phyloP scores from a whole-genome alignment of 2,797 vertebrate genomes.

The Sciaenops ocellatus region DNA sequence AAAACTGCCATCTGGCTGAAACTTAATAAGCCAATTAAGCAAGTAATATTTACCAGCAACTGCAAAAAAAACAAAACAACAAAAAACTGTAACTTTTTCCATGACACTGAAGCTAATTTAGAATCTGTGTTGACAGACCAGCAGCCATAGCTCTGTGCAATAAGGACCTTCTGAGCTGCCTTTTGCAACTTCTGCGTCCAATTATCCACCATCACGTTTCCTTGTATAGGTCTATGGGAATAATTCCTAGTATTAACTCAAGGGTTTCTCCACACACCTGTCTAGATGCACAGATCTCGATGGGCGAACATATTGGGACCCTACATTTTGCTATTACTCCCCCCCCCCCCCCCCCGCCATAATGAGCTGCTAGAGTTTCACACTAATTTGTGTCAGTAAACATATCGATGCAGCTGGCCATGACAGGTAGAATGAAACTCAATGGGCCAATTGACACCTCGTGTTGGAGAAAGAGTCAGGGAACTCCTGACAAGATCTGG shows the following conservation, averaged over 20 bases:
- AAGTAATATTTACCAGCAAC: slow-evolving; percentile 56
- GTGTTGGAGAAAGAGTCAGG: slow-evolving; percentile 19
- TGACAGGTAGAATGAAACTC: slow-evolving; percentile 56
- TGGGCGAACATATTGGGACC: slow-evolving; percentile 44
- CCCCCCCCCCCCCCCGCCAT: slow-evolving; percentile 32
- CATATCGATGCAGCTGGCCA: slow-evolving; percentile 57
- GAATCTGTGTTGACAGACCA: slow-evolving; percentile 70
- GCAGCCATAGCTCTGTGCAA: slow-evolving; percentile 38
- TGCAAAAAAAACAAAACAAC: slow-evolving; percentile 10
- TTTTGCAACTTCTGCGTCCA: slow-evolving; percentile 64
- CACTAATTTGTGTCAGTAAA: slow-evolving; percentile 77
- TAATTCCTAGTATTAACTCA: slow-evolving; percentile 44
- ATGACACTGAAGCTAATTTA: slow-evolving; percentile 73
- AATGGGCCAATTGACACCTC: slow-evolving; percentile 47
- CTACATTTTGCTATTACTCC: slow-evolving; percentile 32
- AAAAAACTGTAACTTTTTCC: slow-evolving; percentile 39
- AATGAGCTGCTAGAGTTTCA: slow-evolving; percentile 67
- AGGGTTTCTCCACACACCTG: slow-evolving; percentile 56
- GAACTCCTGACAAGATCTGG: slow-evolving; percentile 59
- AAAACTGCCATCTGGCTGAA: slow-evolving; percentile 66
- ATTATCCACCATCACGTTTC: slow-evolving; percentile 71
- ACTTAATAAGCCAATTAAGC: slow-evolving; percentile 75
- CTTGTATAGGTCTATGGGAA: slow-evolving; percentile 54
- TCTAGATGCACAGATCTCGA: slow-evolving; percentile 37
- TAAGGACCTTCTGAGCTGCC: slow-evolving; percentile 47